Evolutionary conservation across 2,888 invertebrate genomes (phyloP).

Genomic region (Terebella lapidaria): DNA sequence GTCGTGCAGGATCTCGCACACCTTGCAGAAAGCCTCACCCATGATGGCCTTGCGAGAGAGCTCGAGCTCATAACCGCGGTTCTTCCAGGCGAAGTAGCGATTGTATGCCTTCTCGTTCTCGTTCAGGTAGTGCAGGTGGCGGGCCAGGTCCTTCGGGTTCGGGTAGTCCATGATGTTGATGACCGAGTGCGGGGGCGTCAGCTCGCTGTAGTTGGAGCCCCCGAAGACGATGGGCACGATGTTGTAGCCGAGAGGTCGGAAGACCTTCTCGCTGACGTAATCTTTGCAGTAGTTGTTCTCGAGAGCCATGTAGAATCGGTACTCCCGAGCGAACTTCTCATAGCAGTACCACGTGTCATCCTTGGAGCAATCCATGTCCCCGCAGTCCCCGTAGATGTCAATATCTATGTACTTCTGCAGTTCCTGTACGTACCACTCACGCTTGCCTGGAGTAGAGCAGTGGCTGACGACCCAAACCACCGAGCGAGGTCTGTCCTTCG

Average conservation of each 20-base stretch:
- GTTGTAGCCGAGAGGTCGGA: not conserved
- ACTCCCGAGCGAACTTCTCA: not conserved
- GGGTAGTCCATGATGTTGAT: not conserved
- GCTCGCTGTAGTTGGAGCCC: not conserved
- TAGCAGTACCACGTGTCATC: not conserved
- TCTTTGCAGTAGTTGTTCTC: conserved; percentile 1
- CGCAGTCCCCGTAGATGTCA: conserved; percentile 7
- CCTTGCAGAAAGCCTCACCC: not conserved
- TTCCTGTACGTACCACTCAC: conserved; percentile 1
- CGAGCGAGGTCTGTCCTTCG: not conserved
- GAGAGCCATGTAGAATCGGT: not conserved
- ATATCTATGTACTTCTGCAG: conserved; percentile 6
- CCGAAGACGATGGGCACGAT: conserved; percentile 4
- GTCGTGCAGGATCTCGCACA: conserved; percentile 1
- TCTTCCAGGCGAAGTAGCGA: not conserved
- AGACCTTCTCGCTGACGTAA: not conserved
- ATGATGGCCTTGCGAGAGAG: not conserved
- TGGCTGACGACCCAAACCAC: conserved; percentile 6
- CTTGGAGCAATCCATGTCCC: not conserved
- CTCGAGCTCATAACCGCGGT: not conserved
- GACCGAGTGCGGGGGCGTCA: not conserved
- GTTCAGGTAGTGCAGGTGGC: not conserved
- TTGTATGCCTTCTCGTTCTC: conserved; percentile 2
- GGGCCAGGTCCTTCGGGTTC: not conserved
- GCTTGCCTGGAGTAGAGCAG: conserved; percentile 1